Evolutionary conservation across 2,113 vertebrate genomes (phyloP), one percentile per base, ranked within the genome.

Genomic region (Hippolais icterina): DNA sequence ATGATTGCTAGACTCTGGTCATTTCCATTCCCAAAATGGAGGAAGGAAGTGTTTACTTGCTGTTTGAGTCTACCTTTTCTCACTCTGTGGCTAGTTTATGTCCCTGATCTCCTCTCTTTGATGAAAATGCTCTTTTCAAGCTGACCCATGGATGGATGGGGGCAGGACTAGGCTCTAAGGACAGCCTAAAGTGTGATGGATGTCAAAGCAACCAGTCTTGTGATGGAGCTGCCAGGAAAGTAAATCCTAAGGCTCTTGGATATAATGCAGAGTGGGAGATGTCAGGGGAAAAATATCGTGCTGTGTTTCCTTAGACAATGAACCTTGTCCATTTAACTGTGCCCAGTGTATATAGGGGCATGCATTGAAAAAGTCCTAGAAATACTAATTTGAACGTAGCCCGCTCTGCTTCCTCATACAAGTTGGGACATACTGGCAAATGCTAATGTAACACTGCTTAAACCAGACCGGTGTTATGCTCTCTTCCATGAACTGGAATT

Each of bases 11-110:
- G 44, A 24, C 10, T 83, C 35, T 71, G 39, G 44, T 59, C 41
- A 64, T 59, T 86, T 86, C 33, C 25, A 24, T 47, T 59, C 72
- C 42, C 11, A 9, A 92, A 95, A 96, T 81, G 68, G 85, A 94
- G 60, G 85, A 78, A 94, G 89, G 80, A 90, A 91, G 35, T 5
- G 39, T 88, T 80, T 75, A 31, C 22, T 50, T 61, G 66, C 31
- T 76, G 4, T 74, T 47, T 46, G 37, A 52, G 37, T n/a, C 53
- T 85, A 59, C 5, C 6, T 95, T 44, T 74, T 60, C 39, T 87
- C 35, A 29, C 42, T 7, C 17, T 72, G 47, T 56, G 22, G 46
- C 20, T 80, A 70, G 52, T 39, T 90, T 13, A 44, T 50, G 29
- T 80, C 33, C 47, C 52, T 66, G 39, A 50, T 74, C 59, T 23